Conservation (phyloP, 2,888 invertebrate species). For the Drosophila prolongata region DNA sequence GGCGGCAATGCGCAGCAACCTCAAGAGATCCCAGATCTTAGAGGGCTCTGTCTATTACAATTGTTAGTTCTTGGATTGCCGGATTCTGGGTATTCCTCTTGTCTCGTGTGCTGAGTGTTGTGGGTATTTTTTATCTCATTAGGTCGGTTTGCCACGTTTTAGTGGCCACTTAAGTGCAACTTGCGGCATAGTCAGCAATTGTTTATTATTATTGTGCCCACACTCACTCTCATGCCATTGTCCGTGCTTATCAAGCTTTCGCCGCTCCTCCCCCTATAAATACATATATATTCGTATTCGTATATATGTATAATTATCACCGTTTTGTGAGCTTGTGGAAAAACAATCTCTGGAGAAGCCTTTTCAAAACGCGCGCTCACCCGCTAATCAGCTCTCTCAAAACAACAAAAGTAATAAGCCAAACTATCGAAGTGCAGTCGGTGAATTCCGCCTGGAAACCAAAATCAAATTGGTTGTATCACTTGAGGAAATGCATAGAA, state of each 20-base stretch:
- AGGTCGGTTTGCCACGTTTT: conserved; percentile 70
- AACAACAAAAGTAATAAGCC: conserved; percentile 16
- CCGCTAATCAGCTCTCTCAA: conserved; percentile 28
- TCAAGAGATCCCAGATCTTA: conserved; percentile 33
- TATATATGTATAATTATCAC: conserved; percentile 37
- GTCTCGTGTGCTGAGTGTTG: conserved; percentile 3
- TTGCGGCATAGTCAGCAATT: conserved; percentile 44
- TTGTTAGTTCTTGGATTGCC: conserved; percentile 47
- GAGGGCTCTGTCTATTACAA: conserved; percentile 26
- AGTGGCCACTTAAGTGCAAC: conserved; percentile 49
- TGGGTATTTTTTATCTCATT: conserved; percentile 60
- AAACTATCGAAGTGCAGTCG: conserved; percentile 24
- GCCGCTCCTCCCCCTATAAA: conserved; percentile 5
- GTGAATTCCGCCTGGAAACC: conserved; percentile 38
- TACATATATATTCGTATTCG: neutral
- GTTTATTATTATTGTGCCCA: conserved; percentile 36
- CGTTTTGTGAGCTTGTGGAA: conserved; percentile 11
- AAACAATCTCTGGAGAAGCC: conserved; percentile 42
- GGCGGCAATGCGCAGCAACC: conserved; percentile 53
- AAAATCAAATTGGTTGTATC: conserved; percentile 5
- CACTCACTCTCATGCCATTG: conserved; percentile 36
- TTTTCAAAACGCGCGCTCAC: conserved; percentile 51
- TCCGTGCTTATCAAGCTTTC: conserved; percentile 50
- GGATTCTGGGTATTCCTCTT: conserved; percentile 27
- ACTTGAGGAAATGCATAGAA: conserved; percentile 1